A percentile compares a stretch with the other conserved stretches of the same genome.
These are phyloP conservation scores for Melieria omissa DNA, from an alignment of 2,888 invertebrate genomes.

Conservation along the genomic window DNA sequence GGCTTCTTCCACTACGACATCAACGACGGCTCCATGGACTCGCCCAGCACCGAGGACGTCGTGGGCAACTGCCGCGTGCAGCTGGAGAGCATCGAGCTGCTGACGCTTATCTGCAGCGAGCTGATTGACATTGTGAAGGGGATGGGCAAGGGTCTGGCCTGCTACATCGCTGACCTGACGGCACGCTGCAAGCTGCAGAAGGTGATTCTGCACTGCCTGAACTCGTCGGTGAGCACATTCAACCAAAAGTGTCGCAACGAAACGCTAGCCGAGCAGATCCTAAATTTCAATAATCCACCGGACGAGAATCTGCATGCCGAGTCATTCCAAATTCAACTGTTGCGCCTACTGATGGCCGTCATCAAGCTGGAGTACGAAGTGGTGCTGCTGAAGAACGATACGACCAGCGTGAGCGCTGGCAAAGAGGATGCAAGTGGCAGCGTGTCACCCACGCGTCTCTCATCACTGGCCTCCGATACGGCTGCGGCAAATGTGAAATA, in stretches of 20 bases:
- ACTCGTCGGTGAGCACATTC: constrained; percentile 74
- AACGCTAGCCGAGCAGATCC: constrained; percentile 80
- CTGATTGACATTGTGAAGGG: constrained; percentile 79
- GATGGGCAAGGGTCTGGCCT: constrained; percentile 79
- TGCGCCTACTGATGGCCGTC: constrained; percentile 76
- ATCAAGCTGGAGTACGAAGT: constrained; percentile 82
- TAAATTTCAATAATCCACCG: constrained; percentile 77
- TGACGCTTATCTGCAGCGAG: constrained; percentile 78
- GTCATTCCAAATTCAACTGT: constrained; percentile 75
- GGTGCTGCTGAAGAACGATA: constrained; percentile 68
- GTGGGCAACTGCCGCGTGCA: constrained; percentile 82
- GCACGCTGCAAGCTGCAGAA: constrained; percentile 85
- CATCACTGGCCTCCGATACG: constrained; percentile 47
- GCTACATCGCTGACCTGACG: constrained; percentile 80
- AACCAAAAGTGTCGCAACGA: constrained; percentile 44
- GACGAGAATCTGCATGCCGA: constrained; percentile 75
- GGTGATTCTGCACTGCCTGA: constrained; percentile 81
- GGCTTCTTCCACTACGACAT: constrained; percentile 71
- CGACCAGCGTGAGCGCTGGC: constrained; percentile 45
- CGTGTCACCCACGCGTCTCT: constrained; percentile 60
- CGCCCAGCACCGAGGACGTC: constrained; percentile 76
- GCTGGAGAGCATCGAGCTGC: constrained; percentile 78
- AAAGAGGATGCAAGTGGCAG: constrained; percentile 55
- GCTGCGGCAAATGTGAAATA: constrained; percentile 70
- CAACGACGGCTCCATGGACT: constrained; percentile 62